Percentiles rank a stretch among this genome's conserved stretches.
Conservation (phyloP, 2,113 vertebrate species). For the Hippocampus barbouri region DNA sequence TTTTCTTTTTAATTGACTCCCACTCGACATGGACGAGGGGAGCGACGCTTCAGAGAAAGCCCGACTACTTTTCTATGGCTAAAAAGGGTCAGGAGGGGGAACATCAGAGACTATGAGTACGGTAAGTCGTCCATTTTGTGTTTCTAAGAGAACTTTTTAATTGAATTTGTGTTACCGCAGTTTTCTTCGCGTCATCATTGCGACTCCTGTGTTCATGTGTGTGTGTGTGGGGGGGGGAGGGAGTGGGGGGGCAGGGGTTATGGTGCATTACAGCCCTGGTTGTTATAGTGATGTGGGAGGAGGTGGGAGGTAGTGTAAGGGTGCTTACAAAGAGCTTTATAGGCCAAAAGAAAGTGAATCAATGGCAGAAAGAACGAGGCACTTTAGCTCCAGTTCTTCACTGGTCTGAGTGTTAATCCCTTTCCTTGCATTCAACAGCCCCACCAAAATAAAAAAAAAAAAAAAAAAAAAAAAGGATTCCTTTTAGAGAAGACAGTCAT, state of each 20-base stretch:
- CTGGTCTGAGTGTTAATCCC: not conserved
- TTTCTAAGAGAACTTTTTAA: not conserved
- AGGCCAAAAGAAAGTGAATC: constrained; percentile 56
- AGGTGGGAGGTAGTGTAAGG: constrained; percentile 31
- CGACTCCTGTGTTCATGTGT: constrained; percentile 7
- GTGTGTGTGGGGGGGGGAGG: no score
- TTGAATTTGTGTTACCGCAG: not conserved
- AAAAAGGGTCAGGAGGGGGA: constrained; percentile 41
- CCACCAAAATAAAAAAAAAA: not conserved
- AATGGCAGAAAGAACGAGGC: constrained; percentile 63
- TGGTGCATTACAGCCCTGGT: constrained; percentile 66
- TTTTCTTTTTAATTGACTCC: constrained; percentile 5
- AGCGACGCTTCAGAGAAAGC: constrained; percentile 32
- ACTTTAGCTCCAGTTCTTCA: constrained; percentile 39
- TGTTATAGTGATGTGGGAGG: constrained; percentile 75
- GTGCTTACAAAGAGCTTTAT: constrained; percentile 58
- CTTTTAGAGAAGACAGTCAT: not conserved
- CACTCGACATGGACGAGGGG: constrained; percentile 38
- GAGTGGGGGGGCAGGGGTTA: constrained; percentile 55
- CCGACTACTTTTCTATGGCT: constrained; percentile 36
- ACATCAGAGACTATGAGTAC: constrained; percentile 61
- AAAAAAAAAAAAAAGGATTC: not conserved
- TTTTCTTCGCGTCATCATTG: not conserved
- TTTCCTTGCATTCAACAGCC: not conserved
- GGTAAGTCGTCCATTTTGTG: constrained; percentile 42